Evolutionary conservation across 2,888 invertebrate genomes (phyloP).

Genomic region (Lycophotia porphyrea): DNA sequence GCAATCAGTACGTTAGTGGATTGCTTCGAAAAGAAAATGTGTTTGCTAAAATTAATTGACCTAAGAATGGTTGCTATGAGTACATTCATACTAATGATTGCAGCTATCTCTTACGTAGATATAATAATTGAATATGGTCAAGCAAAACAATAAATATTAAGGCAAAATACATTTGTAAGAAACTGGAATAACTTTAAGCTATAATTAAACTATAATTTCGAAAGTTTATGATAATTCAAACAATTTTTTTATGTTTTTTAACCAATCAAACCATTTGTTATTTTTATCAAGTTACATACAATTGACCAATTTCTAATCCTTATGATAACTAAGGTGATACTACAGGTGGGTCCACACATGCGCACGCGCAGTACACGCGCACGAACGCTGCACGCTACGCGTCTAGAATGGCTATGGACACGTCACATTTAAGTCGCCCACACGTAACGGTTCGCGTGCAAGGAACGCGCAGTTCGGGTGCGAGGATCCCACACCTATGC

Average conservation of each 20-base stretch:
- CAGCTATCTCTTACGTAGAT: neutral
- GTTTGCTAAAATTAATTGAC: constrained; percentile 55
- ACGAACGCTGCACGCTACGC: neutral
- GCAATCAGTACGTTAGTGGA: constrained; percentile 65
- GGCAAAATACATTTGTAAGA: neutral
- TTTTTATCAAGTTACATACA: neutral
- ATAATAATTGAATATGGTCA: neutral
- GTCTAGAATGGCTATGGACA: neutral
- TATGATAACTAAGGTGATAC: constrained; percentile 10
- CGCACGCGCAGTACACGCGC: neutral
- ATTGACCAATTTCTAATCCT: constrained; percentile 19
- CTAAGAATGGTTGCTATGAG: constrained; percentile 52
- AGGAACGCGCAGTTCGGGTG: neutral
- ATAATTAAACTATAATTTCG: neutral
- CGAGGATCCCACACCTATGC: neutral
- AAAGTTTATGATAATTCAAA: constrained; percentile 3
- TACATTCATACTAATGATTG: constrained; percentile 39
- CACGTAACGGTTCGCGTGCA: neutral
- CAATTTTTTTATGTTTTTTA: constrained; percentile 3
- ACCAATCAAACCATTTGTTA: constrained; percentile 3
- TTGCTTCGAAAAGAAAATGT: constrained; percentile 55
- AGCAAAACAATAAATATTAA: constrained; percentile 6
- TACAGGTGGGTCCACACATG: neutral
- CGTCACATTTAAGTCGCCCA: neutral
- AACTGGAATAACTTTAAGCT: neutral